Conservation (phyloP, 2,888 invertebrate genomes). For the Drosophila eohydei region DNA sequence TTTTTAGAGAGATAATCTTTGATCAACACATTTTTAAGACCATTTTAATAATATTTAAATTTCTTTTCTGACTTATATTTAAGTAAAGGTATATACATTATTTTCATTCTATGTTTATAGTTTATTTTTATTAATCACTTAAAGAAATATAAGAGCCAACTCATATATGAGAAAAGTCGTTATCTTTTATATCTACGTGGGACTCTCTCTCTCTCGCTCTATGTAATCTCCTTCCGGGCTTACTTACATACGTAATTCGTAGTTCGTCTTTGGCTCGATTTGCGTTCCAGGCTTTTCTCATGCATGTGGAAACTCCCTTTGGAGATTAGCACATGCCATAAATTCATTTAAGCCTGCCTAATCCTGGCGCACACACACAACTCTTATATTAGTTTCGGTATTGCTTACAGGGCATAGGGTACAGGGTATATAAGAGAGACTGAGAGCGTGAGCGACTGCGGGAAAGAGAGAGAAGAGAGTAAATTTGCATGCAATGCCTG, state of each 20-base stretch:
- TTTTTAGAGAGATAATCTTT: too few relatives aligned
- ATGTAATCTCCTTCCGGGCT: constrained; percentile 12
- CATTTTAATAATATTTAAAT: too few relatives aligned
- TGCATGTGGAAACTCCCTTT: constrained; percentile 39
- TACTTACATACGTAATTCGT: constrained; percentile 24
- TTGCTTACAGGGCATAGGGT: constrained; percentile 22
- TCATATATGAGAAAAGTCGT: constrained; percentile 1
- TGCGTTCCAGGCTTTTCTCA: constrained; percentile 23
- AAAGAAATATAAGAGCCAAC: not conserved
- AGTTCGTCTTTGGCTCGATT: constrained; percentile 14
- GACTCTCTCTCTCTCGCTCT: not conserved
- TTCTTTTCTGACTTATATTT: too few relatives aligned
- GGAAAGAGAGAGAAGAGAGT: not conserved
- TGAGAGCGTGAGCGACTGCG: not conserved
- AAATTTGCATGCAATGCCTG: constrained; percentile 61
- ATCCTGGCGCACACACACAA: constrained; percentile 51
- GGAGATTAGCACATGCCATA: constrained; percentile 71
- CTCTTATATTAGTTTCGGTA: constrained; percentile 42
- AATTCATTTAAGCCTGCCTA: constrained; percentile 72
- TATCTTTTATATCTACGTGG: constrained; percentile 3
- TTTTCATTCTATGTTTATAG: too few relatives aligned
- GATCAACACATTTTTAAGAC: too few relatives aligned
- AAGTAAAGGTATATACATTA: too few relatives aligned
- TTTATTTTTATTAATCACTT: too few relatives aligned
- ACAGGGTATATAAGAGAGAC: not conserved